Evolutionary conservation across 2,113 vertebrate species (phyloP), one percentile per base, ranked within the genome.

Genomic region (Sceloporus undulatus): DNA sequence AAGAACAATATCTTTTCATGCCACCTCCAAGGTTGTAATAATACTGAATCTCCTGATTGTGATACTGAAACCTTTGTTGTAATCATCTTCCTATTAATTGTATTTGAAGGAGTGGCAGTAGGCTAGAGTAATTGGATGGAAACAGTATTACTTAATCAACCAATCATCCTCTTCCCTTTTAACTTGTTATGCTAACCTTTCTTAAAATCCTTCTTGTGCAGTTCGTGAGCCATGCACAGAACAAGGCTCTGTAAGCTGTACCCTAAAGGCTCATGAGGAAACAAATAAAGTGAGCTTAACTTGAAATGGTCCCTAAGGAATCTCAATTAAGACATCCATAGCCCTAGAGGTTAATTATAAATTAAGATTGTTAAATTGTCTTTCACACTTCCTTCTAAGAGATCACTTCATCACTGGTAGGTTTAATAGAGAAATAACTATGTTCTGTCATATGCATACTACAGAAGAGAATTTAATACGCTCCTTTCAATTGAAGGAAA

Each of bases 261-360:
- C 4, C 52, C 70, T 85, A 16, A 86, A 73, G 88, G 79, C n/a
- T 84, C 84, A 16, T 73, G 78, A 79, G 75, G 29, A 74, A 82
- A 74, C 66, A 93, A n/a, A 21, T 13, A 87, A 89, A 34, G 85
- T 71, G n/a, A 85, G 38, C 38, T 92, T 62, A 87, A 75, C 11
- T 42, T 70, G 27, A 65, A 75, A 79, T 76, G 66, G 83, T 40
- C 56, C 59, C 88, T 83, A 59, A 76, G 90, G 42, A 92, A 86
- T 84, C 81, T 84, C 83, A 73, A 73, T 78, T 90, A 84, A 91
- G 27, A 89, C 1, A 0, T 86, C 71, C 65, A 83, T 65, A 93
- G 86, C 42, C 38, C 29, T 79, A 54, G 14, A 88, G 79, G 48
- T 89, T 92, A 93, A 91, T 93, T 87, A 92, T 52, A 93, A 92